Evolutionary conservation across 2,888 invertebrate species (phyloP).

Genomic region (Caenorhabditis macrosperma): DNA sequence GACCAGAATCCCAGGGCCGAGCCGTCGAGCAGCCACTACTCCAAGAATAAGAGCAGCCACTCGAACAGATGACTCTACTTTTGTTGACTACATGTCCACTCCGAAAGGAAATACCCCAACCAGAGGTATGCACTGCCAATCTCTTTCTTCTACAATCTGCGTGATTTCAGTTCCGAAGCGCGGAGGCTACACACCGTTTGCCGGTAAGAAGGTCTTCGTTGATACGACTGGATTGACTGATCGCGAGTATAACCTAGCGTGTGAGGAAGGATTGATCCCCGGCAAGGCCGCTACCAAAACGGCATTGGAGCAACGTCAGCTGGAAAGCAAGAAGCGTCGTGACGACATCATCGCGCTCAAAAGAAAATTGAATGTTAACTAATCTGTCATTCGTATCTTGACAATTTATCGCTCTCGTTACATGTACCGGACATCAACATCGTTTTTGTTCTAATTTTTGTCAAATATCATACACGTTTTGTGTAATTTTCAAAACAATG

Average conservation of each 20-base stretch:
- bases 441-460: constrained; percentile 18
- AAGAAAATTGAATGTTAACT: constrained; percentile 55
- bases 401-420: background rate
- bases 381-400: constrained; percentile 1
- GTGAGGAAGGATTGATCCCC: constrained; percentile 58
- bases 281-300: constrained; percentile 33
- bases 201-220: constrained; percentile 55
- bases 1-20: constrained; percentile 14
- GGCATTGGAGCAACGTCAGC: constrained; percentile 14
- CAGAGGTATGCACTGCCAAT: constrained; percentile 8
- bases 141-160: background rate
- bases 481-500: constrained; percentile 8
- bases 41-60: constrained; percentile 1
- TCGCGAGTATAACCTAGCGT: constrained; percentile 52
- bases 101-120: constrained; percentile 46
- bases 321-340: constrained; percentile 52
- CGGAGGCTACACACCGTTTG: constrained; percentile 55
- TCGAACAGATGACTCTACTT: constrained; percentile 20
- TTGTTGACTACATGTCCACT: constrained; percentile 43
- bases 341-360: constrained; percentile 60
- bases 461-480: constrained; percentile 14
- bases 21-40: constrained; percentile 1
- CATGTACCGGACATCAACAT: background rate
- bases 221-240: constrained; percentile 60
- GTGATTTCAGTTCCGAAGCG: constrained; percentile 25